Evolutionary conservation across 2,113 vertebrate genomes (phyloP).

Genomic region (Bubalus kerabau): DNA sequence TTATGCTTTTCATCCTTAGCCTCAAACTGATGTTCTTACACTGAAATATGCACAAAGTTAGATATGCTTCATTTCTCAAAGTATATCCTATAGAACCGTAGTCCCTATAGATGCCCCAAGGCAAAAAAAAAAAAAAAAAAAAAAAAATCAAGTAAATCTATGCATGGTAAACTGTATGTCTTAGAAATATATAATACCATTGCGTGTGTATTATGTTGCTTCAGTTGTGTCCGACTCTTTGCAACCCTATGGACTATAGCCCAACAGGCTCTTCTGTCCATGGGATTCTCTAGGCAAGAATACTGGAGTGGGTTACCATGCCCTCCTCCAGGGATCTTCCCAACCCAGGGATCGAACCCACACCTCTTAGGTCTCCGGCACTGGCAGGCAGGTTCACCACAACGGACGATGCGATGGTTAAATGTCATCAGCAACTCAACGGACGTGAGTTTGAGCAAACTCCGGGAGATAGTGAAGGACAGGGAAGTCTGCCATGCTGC

Average conservation of each 20-base stretch:
- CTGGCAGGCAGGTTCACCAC: background rate
- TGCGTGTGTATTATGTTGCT: background rate
- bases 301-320: background rate
- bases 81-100: background rate
- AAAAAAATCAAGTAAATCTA: conserved; percentile 4
- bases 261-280: background rate
- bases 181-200: background rate
- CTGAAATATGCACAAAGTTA: background rate
- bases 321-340: background rate
- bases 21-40: background rate
- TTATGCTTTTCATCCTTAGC: background rate
- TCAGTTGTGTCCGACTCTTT: background rate
- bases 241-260: background rate
- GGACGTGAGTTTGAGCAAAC: background rate
- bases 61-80: conserved; percentile 8
- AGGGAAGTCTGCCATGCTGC: background rate
- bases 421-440: background rate
- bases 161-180: background rate
- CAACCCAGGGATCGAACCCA: background rate
- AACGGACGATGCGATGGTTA: background rate
- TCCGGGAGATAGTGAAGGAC: background rate
- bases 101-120: background rate
- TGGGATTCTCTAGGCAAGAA: background rate
- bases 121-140: background rate
- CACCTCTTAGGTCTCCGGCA: background rate